Conservation (phyloP, 92 coral and sea anemone species). For the Porites evermanni region DNA sequence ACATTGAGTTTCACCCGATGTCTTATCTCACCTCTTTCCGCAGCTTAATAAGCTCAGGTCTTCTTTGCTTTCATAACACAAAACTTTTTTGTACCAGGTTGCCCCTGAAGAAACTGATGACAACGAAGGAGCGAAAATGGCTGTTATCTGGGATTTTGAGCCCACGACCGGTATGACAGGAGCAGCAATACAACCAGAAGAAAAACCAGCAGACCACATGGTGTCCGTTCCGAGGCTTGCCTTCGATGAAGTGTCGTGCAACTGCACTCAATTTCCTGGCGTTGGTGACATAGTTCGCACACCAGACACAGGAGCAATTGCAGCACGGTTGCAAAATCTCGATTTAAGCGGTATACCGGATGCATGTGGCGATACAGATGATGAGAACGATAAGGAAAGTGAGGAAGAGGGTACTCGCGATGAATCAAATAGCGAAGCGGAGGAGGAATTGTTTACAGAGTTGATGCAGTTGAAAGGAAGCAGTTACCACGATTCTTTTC, state of each 20-base stretch:
- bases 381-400: background rate
- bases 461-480: conserved; percentile 43
- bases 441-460: conserved; percentile 39
- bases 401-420: background rate
- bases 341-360: too few relatives aligned
- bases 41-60: too few relatives aligned
- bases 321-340: background rate
- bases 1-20: too few relatives aligned
- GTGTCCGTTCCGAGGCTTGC: conserved; percentile 12
- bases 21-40: too few relatives aligned
- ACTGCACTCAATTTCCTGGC: too few relatives aligned
- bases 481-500: conserved; percentile 43
- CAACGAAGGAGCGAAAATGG: conserved; percentile 24
- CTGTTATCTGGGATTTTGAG: conserved; percentile 17
- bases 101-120: conserved; percentile 41
- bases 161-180: conserved; percentile 7
- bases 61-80: too few relatives aligned
- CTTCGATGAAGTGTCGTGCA: background rate
- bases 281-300: conserved; percentile 39
- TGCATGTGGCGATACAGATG: background rate
- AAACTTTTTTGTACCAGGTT: conserved; percentile 7
- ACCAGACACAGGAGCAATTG: background rate
- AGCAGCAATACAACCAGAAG: conserved; percentile 22
- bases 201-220: conserved; percentile 31
- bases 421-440: background rate